Percentiles rank a stretch among this genome's conserved stretches.
Conservation (phyloP, 1,140 invertebrate species). For the Schmidtea mediterranea region DNA sequence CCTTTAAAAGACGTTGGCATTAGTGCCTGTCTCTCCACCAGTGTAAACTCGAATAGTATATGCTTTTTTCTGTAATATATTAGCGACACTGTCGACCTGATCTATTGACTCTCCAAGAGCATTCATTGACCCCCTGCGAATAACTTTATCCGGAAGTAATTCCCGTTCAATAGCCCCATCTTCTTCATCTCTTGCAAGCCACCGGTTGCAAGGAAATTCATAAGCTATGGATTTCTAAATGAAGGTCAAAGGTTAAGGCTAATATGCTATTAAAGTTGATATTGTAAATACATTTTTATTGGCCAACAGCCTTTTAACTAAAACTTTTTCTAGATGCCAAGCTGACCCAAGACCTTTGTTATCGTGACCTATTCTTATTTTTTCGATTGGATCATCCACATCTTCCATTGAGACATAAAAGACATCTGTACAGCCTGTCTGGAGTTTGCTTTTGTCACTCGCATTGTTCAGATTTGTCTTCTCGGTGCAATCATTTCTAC, state of each 20-base stretch:
- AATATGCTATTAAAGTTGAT: not conserved
- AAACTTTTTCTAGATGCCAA: slow-evolving; percentile 25
- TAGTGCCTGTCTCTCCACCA: slow-evolving; percentile 18
- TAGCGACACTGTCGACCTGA: slow-evolving; percentile 12
- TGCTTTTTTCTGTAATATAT: slow-evolving; percentile 15
- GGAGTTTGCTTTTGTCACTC: slow-evolving; percentile 22
- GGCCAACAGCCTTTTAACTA: not conserved
- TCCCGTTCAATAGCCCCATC: slow-evolving; percentile 21
- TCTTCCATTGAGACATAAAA: slow-evolving; percentile 21
- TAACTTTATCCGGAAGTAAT: slow-evolving; percentile 18
- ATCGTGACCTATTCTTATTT: slow-evolving; percentile 26
- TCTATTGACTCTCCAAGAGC: slow-evolving; percentile 17
- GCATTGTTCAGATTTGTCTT: slow-evolving; percentile 17
- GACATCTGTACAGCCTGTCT: slow-evolving; percentile 17
- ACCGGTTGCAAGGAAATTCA: slow-evolving; percentile 23
- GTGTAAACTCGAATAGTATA: slow-evolving; percentile 22
- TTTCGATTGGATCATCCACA: slow-evolving; percentile 13
- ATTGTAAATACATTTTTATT: not conserved
- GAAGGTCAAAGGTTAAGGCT: not conserved
- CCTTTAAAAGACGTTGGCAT: slow-evolving; percentile 24
- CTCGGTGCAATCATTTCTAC: slow-evolving; percentile 18
- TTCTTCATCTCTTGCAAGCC: slow-evolving; percentile 22
- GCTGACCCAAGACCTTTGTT: slow-evolving; percentile 19
- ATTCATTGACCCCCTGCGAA: slow-evolving; percentile 17
- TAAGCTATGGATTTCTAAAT: slow-evolving; percentile 19